Conservation (phyloP, 1,140 invertebrate genomes). For the Hyles vespertilio region DNA sequence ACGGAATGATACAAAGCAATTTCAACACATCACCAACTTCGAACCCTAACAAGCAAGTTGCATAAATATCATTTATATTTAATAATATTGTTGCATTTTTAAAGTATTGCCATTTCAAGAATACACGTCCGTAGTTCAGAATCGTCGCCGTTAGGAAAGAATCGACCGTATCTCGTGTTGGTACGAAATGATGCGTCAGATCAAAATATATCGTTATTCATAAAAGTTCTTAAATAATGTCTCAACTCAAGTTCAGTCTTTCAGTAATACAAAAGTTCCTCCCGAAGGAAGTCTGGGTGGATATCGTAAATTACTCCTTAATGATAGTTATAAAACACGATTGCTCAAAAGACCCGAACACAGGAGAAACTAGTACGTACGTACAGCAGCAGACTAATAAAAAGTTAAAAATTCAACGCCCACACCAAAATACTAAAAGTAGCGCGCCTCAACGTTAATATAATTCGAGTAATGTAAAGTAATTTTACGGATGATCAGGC, state of each 20-base stretch:
- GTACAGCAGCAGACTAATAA: conserved; percentile 1
- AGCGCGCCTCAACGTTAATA: not conserved
- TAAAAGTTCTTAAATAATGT: conserved; percentile 5
- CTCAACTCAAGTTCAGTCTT: conserved; percentile 13
- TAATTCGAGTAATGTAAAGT: conserved; percentile 7
- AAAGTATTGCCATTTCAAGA: too few species aligned
- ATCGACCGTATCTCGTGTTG: too few species aligned
- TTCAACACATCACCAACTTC: conserved; percentile 27
- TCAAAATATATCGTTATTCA: conserved; percentile 4
- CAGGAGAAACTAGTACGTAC: conserved; percentile 1
- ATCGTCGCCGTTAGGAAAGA: too few species aligned
- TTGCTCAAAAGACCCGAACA: not conserved
- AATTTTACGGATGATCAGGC: conserved; percentile 30
- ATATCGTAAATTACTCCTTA: conserved; percentile 6
- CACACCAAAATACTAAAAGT: conserved; percentile 1
- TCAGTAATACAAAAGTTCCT: conserved; percentile 8
- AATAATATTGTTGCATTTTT: conserved; percentile 4
- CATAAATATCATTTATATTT: conserved; percentile 25
- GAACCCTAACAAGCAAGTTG: conserved; percentile 37
- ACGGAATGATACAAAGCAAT: conserved; percentile 47
- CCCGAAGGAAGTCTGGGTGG: conserved; percentile 1
- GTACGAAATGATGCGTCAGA: not conserved
- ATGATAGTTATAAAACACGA: conserved; percentile 4
- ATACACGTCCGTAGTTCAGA: too few species aligned
- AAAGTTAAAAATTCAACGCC: not conserved